Evolutionary conservation across 2,797 vertebrate genomes (phyloP), one percentile per base, ranked within the genome.

Genomic region (Xenops minutus): DNA sequence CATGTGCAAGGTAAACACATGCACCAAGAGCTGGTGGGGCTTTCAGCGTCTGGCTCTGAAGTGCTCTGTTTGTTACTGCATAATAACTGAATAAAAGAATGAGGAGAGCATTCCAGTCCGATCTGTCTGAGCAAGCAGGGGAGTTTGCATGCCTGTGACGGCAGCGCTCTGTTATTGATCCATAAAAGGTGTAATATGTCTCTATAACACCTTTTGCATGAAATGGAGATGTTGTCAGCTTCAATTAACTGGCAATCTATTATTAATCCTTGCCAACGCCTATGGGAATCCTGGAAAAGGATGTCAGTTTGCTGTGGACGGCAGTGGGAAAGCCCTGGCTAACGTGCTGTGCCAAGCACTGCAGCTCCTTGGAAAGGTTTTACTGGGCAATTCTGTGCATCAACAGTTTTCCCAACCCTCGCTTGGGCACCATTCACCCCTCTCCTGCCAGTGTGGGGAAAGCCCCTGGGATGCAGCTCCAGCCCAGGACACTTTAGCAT

Each of bases 1-100:
- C 5, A 0, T 32, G n/a, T 49, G n/a, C 20, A 7, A 3, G 2
- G 36, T 43, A 39, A 74, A 55, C 5, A 1, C 0, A 1, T 0
- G 0, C 61, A 7, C 37, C 2, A 3, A 51, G 51, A 11, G 46
- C 85, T 88, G 46, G 12, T 8, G 81, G 44, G 64, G n/a, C 22
- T 78, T 85, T 32, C 30, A 49, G 51, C 1, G 0, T 32, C 41
- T 63, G 34, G 18, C 63, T 72, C 56, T 41, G 78, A 85, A 81
- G 48, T 51, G 34, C 55, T 0, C 2, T 8, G 36, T 85, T 85
- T 51, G 63, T 64, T 84, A 43, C 48, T 1, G 1, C 44, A 34
- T 55, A 54, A 36, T 48, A 66, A 72, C 8, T 5, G 66, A 58
- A 46, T 44, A 20, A 46, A 66, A 39, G 63, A 41, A 46, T 2